Evolutionary conservation across 2,113 vertebrate species (phyloP).

Genomic region (Sylvietta virens): DNA sequence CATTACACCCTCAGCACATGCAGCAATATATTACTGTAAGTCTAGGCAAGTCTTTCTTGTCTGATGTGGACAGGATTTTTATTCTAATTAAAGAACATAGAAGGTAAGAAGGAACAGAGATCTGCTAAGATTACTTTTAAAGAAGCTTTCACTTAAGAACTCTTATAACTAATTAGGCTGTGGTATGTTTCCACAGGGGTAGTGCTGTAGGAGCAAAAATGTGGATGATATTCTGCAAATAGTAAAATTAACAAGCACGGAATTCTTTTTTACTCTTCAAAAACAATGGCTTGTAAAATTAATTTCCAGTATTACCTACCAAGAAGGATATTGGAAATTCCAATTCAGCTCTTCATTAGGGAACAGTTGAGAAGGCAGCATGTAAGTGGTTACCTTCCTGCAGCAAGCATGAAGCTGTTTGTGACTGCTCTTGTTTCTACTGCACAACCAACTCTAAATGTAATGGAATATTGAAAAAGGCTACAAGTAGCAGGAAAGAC

Average conservation of each 20-base stretch:
- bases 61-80: not conserved
- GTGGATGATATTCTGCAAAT: not conserved
- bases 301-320: not conserved
- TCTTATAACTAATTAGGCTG: constrained; percentile 15
- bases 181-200: not conserved
- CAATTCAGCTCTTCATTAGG: not conserved
- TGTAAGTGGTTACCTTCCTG: not conserved
- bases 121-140: constrained; percentile 40
- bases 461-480: not conserved
- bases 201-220: not conserved
- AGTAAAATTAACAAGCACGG: not conserved
- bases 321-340: not conserved
- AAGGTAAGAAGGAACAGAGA: constrained; percentile 9
- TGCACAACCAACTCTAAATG: not conserved
- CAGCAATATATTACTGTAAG: not conserved
- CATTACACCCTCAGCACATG: not conserved
- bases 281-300: not conserved
- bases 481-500: not conserved
- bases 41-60: not conserved
- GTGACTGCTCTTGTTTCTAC: not conserved
- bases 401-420: not conserved
- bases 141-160: constrained; percentile 45
- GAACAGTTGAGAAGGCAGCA: not conserved
- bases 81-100: constrained; percentile 40
- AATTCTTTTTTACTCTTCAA: not conserved